Conservation (phyloP, 1,140 invertebrate genomes). For the Zaprionus inermis region DNA sequence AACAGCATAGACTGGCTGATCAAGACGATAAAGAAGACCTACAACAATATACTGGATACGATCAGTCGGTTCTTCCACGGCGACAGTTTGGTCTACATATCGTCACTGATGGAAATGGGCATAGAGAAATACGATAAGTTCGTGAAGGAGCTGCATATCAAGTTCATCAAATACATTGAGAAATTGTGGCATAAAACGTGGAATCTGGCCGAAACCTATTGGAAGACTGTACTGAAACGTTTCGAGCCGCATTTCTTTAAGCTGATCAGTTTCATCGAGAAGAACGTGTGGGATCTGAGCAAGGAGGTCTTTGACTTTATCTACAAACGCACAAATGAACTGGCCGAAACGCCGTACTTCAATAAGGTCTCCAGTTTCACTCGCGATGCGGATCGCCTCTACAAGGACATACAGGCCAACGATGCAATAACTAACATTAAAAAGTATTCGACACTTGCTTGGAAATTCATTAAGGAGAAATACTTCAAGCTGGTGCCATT, state of each 20-base stretch:
- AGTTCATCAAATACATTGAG: constrained; percentile 90
- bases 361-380: constrained; percentile 91
- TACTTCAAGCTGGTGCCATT: constrained; percentile 91
- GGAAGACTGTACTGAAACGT: constrained; percentile 88
- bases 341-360: constrained; percentile 92
- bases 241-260: constrained; percentile 91
- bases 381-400: constrained; percentile 90
- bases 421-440: constrained; percentile 90
- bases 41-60: constrained; percentile 88
- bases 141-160: constrained; percentile 90
- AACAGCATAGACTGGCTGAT: constrained; percentile 90
- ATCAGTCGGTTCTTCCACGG: constrained; percentile 89
- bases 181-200: constrained; percentile 88
- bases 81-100: constrained; percentile 89
- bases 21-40: constrained; percentile 89
- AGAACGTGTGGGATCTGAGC: constrained; percentile 89
- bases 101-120: constrained; percentile 87
- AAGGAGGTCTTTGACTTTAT: constrained; percentile 91
- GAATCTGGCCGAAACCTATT: constrained; percentile 87
- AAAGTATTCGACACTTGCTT: constrained; percentile 89
- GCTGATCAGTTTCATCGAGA: constrained; percentile 90
- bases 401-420: constrained; percentile 90
- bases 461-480: constrained; percentile 89
- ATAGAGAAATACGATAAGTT: constrained; percentile 91
- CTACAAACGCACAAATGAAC: constrained; percentile 90